These are phyloP conservation scores for Rachycentron canadum DNA, from an alignment of 2,797 vertebrate genomes.

Conservation along the genomic window DNA sequence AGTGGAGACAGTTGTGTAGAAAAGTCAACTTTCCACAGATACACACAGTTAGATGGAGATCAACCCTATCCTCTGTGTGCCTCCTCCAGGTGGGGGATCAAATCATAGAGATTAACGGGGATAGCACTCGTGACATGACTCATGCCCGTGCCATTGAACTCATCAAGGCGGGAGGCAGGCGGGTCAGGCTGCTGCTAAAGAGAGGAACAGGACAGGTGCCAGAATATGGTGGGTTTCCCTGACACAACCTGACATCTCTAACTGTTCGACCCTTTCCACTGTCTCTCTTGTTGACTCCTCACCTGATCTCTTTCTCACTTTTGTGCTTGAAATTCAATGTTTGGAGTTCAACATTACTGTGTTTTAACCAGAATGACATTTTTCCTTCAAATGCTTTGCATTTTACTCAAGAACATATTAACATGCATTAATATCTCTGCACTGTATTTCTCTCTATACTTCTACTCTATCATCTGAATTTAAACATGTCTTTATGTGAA, in stretches of 20 bases:
- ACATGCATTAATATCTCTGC: constrained; percentile 63
- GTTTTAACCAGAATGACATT: constrained; percentile 43
- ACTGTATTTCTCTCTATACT: constrained; percentile 35
- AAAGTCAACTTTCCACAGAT: constrained; percentile 39
- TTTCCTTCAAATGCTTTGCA: constrained; percentile 14
- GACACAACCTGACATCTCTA: not conserved
- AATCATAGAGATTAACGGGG: constrained; percentile 99
- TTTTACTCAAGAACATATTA: constrained; percentile 56
- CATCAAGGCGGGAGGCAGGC: constrained; percentile 97
- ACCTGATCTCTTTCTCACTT: constrained; percentile 1
- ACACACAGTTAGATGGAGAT: constrained; percentile 46
- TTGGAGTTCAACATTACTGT: constrained; percentile 30
- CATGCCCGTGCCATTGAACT: constrained; percentile 98
- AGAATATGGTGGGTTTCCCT: constrained; percentile 94
- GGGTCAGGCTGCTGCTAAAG: constrained; percentile 95
- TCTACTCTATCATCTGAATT: constrained; percentile 45
- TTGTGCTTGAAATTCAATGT: constrained; percentile 31
- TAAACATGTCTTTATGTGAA: constrained; percentile 31
- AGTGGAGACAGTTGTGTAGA: constrained; percentile 21
- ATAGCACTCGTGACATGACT: constrained; percentile 99
- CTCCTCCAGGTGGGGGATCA: constrained; percentile 96
- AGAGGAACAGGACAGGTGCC: constrained; percentile 99
- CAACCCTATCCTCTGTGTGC: constrained; percentile 38
- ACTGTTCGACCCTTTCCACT: constrained; percentile 6
- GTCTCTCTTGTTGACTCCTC: constrained; percentile 7